These are phyloP conservation scores for Discoglossus pictus DNA, from an alignment of 2,797 vertebrate genomes.

Conservation along the genomic window DNA sequence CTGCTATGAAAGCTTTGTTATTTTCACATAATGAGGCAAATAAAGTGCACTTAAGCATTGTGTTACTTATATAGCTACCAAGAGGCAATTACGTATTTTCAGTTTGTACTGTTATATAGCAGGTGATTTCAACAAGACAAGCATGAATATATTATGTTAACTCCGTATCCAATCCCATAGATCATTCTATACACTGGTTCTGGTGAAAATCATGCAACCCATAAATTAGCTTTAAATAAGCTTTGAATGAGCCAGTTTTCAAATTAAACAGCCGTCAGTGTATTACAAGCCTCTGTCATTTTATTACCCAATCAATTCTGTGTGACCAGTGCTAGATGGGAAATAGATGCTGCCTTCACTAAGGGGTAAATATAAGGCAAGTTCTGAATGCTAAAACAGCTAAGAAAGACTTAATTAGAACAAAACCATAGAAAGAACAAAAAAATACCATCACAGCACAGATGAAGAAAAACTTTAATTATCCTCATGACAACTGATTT, in stretches of 20 bases:
- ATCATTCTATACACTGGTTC: conserved; percentile 70
- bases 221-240: conserved; percentile 90
- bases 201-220: conserved; percentile 70
- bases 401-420: conserved; percentile 73
- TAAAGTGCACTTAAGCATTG: conserved; percentile 21
- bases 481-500: conserved; percentile 20
- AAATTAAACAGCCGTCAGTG: conserved; percentile 83
- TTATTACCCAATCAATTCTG: conserved; percentile 91
- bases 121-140: conserved; percentile 54
- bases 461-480: no score
- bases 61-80: conserved; percentile 24
- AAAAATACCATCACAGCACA: no score
- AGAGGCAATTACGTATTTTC: conserved; percentile 39
- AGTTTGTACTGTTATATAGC: conserved; percentile 30
- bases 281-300: conserved; percentile 83
- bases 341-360: conserved; percentile 79
- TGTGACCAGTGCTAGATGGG: conserved; percentile 71
- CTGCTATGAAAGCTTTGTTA: no score
- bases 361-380: conserved; percentile 88
- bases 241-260: conserved; percentile 75
- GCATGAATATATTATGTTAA: conserved; percentile 65
- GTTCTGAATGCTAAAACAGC: conserved; percentile 71
- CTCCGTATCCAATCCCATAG: conserved; percentile 66
- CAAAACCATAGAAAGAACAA: conserved; percentile 44
- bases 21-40: conserved; percentile 22